Conservation (phyloP, 2,797 vertebrate species). For the Paedocypris micromegethes region DNA sequence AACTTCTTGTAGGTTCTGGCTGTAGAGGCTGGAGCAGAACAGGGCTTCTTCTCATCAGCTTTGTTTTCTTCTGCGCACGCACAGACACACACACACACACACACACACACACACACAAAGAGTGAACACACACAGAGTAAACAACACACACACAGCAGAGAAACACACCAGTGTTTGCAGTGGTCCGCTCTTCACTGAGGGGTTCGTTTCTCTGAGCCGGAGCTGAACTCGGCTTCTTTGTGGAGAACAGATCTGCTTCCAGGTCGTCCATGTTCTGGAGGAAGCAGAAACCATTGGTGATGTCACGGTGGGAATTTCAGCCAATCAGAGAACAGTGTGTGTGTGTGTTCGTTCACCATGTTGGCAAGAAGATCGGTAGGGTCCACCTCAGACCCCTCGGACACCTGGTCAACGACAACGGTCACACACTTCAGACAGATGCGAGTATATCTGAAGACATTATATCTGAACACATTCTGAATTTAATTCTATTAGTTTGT, state of each 20-base stretch:
- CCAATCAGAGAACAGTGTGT: background rate
- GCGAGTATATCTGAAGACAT: constrained; percentile 1
- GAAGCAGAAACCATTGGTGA: background rate
- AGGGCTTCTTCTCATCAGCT: constrained; percentile 56
- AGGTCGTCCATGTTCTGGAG: constrained; percentile 78
- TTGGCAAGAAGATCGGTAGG: constrained; percentile 66
- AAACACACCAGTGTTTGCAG: constrained; percentile 48
- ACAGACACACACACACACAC: no score
- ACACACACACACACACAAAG: no score
- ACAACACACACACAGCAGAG: background rate
- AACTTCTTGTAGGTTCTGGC: constrained; percentile 66
- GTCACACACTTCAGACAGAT: background rate
- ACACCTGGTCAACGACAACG: constrained; percentile 57
- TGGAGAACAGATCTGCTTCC: constrained; percentile 77
- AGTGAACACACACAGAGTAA: no score
- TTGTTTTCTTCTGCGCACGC: constrained; percentile 52
- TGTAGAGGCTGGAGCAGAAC: constrained; percentile 51
- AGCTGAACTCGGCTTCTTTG: constrained; percentile 62
- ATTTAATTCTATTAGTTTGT: no score
- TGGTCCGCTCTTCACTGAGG: constrained; percentile 40
- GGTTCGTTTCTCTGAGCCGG: constrained; percentile 56
- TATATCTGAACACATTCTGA: background rate
- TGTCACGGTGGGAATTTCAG: background rate
- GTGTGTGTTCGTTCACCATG: constrained; percentile 56
- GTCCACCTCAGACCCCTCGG: constrained; percentile 72